Conservation (phyloP, 1,140 invertebrate genomes). For the Samia ricini region DNA sequence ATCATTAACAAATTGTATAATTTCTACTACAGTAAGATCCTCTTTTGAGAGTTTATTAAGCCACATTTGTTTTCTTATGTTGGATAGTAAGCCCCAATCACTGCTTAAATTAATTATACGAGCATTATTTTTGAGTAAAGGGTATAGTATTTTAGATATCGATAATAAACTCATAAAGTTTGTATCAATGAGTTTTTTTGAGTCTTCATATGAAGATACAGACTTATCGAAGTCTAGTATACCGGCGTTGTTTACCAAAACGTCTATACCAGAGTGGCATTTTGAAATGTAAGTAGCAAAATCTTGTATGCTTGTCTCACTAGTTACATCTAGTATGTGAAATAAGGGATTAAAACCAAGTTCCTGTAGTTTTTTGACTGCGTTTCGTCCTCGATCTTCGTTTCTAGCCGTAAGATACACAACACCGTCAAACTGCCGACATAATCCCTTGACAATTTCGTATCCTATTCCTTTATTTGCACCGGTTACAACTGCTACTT, state of each 20-base stretch:
- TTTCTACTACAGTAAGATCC: constrained; percentile 74
- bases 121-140: constrained; percentile 82
- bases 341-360: constrained; percentile 79
- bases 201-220: constrained; percentile 83
- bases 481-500: constrained; percentile 82
- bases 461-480: constrained; percentile 88
- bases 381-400: constrained; percentile 78
- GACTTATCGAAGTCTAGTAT: constrained; percentile 83
- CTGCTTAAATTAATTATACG: constrained; percentile 88
- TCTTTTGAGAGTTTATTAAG: constrained; percentile 74
- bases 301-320: constrained; percentile 79
- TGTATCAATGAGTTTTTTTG: constrained; percentile 82
- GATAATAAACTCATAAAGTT: constrained; percentile 84
- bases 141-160: constrained; percentile 84
- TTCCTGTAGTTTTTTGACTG: constrained; percentile 79
- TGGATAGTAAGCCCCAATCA: constrained; percentile 80
- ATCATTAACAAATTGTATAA: constrained; percentile 84
- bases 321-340: constrained; percentile 84
- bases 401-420: constrained; percentile 84
- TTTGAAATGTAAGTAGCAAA: constrained; percentile 81
- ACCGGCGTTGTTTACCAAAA: constrained; percentile 92
- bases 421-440: constrained; percentile 80
- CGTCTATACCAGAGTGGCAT: constrained; percentile 86
- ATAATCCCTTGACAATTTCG: constrained; percentile 84
- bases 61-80: constrained; percentile 77